Evolutionary conservation across 2,888 invertebrate species (phyloP).

Genomic region (Punctoribates punctum): DNA sequence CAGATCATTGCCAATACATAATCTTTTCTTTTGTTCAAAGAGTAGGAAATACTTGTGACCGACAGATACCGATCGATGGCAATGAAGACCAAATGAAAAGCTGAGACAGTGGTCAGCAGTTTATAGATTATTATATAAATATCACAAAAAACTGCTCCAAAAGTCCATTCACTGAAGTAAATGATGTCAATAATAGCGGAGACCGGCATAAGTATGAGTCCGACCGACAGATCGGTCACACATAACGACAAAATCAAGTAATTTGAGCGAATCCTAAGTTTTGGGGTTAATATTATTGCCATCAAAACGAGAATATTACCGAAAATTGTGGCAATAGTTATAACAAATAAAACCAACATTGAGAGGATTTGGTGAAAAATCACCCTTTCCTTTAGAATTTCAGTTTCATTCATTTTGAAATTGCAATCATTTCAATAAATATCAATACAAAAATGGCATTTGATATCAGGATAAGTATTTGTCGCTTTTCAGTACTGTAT

Average conservation of each 20-base stretch:
- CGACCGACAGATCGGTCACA: not conserved
- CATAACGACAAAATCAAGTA: conserved; percentile 10
- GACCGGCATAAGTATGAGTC: not conserved
- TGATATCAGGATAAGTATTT: too few relatives aligned
- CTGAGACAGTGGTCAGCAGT: not conserved
- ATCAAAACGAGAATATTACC: conserved; percentile 11
- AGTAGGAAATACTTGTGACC: not conserved
- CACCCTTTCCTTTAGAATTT: not conserved
- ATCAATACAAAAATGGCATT: too few relatives aligned
- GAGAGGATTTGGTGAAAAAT: not conserved
- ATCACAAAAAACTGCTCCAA: conserved; percentile 8
- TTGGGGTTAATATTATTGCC: not conserved
- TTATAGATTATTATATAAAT: not conserved
- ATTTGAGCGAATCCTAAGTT: conserved; percentile 1
- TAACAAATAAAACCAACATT: not conserved
- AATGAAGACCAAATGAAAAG: not conserved
- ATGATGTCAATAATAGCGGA: not conserved
- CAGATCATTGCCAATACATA: not conserved
- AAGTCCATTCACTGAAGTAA: conserved; percentile 10
- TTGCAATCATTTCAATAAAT: too few relatives aligned
- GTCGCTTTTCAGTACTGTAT: too few relatives aligned
- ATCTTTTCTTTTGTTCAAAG: not conserved
- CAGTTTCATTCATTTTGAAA: not conserved
- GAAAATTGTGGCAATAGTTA: not conserved
- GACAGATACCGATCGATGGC: conserved; percentile 15